A percentile compares a stretch with the other conserved stretches of the same genome.
Evolutionary conservation across 2,888 invertebrate species (phyloP).

Genomic region (Melitaea athalia): DNA sequence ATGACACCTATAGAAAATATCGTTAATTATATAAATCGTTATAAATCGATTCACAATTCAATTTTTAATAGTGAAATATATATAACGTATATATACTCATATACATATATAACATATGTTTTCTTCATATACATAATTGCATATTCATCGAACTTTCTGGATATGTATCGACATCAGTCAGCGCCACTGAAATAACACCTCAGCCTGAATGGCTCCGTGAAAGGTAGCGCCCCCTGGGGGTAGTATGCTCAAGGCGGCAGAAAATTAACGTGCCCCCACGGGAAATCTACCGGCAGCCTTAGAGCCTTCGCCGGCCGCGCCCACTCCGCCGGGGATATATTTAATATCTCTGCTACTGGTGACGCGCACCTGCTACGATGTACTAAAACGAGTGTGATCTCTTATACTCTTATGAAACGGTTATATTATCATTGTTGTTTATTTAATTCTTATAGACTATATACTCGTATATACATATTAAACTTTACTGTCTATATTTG

Average conservation of each 20-base stretch:
- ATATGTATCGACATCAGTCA: conserved; percentile 74
- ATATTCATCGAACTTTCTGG: background rate
- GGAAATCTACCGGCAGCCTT: conserved; percentile 85
- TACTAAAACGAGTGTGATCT: conserved; percentile 15
- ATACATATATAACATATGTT: background rate
- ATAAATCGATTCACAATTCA: no score
- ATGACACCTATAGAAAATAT: no score
- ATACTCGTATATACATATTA: no score
- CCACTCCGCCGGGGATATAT: conserved; percentile 70
- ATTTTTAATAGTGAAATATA: no score
- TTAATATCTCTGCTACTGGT: conserved; percentile 65
- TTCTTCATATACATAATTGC: background rate
- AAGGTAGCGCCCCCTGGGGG: conserved; percentile 83
- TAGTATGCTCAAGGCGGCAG: conserved; percentile 89
- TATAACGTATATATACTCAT: no score
- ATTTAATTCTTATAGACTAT: background rate
- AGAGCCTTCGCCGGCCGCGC: conserved; percentile 56
- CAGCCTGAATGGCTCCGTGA: conserved; percentile 78
- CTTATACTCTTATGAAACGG: conserved; percentile 3
- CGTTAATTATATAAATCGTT: no score
- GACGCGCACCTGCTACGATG: conserved; percentile 33
- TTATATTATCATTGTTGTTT: background rate
- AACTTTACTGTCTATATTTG: no score
- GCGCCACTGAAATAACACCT: conserved; percentile 79
- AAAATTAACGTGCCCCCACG: conserved; percentile 87